Percentiles rank a stretch among this genome's conserved stretches.
Evolutionary conservation across 2,797 vertebrate genomes (phyloP).

Genomic region (Enteromius afrohamiltoni): DNA sequence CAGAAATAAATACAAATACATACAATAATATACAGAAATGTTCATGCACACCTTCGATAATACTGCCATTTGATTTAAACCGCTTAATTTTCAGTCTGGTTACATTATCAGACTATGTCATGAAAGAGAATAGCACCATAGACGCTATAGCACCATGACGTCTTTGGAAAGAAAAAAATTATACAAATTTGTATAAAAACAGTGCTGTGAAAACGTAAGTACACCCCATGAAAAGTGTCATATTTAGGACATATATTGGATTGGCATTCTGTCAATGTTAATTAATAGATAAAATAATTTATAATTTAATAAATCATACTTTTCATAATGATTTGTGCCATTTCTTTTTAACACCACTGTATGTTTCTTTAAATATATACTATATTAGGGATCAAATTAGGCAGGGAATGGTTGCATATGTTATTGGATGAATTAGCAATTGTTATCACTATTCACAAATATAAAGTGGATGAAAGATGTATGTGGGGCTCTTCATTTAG

Average conservation of each 20-base stretch:
- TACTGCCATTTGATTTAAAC: constrained; percentile 84
- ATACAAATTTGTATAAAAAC: not conserved
- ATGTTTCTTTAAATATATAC: not conserved
- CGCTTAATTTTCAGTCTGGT: constrained; percentile 77
- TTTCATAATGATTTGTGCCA: not conserved
- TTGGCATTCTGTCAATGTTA: not conserved
- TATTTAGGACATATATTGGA: not conserved
- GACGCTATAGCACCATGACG: constrained; percentile 13
- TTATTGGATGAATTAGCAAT: not conserved
- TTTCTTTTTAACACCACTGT: constrained; percentile 24
- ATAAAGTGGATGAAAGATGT: constrained; percentile 15
- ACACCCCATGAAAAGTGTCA: not conserved
- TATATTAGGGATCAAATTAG: not conserved
- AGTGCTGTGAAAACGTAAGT: not conserved
- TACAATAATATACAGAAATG: constrained; percentile 93
- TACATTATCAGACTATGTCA: constrained; percentile 49
- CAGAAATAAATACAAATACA: constrained; percentile 98
- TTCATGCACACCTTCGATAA: constrained; percentile 83
- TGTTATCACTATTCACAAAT: not conserved
- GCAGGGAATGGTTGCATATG: not conserved
- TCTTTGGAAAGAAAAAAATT: constrained; percentile 2
- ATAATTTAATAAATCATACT: not conserved
- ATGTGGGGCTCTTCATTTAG: constrained; percentile 70
- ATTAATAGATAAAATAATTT: not conserved
- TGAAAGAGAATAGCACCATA: constrained; percentile 31